Percentiles rank a stretch among this genome's conserved stretches.
Conservation (phyloP, 2,797 vertebrate genomes). For the Spinus pinus region DNA sequence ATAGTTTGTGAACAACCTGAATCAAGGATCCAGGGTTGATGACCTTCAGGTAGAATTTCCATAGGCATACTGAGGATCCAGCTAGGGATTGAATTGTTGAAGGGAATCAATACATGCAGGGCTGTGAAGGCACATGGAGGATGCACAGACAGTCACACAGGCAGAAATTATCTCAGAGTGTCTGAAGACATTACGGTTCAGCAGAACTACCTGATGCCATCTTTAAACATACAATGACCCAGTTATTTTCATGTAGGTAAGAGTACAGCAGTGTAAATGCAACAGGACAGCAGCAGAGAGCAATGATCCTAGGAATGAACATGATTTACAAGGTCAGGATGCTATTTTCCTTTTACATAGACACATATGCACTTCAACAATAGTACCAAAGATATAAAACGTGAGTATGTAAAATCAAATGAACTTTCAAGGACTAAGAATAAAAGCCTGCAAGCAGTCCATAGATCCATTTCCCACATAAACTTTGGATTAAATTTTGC, state of each 20-base stretch:
- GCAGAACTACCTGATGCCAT: neutral
- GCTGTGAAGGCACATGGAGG: neutral
- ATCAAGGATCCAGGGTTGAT: neutral
- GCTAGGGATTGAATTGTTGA: neutral
- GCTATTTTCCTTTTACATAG: neutral
- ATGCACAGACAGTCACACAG: neutral
- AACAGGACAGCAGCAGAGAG: neutral
- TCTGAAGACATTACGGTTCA: neutral
- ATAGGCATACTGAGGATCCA: neutral
- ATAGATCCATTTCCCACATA: neutral
- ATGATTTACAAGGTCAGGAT: neutral
- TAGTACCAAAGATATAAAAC: neutral
- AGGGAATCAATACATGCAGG: rapidly evolving
- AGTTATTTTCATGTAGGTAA: neutral
- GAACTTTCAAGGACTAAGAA: neutral
- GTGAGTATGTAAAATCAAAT: neutral
- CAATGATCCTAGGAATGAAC: neutral
- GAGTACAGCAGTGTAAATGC: rapidly evolving
- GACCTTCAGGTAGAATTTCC: neutral
- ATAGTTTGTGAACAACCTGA: neutral
- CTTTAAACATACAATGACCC: neutral
- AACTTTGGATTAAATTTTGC: neutral
- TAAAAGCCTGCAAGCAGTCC: neutral
- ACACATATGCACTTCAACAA: neutral
- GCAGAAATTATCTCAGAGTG: neutral